Evolutionary conservation across 2,888 invertebrate genomes (phyloP).

Genomic region (Callinectes sapidus): DNA sequence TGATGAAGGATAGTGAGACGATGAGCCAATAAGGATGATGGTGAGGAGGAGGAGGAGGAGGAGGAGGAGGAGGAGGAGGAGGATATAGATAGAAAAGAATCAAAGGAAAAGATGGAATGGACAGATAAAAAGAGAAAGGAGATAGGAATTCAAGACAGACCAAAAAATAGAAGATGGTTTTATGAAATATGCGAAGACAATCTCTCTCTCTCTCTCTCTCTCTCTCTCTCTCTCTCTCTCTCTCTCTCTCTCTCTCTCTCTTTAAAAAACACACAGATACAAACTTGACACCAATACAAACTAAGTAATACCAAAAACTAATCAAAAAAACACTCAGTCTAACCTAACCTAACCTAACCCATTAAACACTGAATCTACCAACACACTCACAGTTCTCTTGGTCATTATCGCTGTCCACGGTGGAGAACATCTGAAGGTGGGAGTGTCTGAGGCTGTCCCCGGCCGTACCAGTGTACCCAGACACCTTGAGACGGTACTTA

Average conservation of each 20-base stretch:
- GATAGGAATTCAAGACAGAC: background rate
- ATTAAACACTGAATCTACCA: no score
- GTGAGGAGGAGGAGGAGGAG: background rate
- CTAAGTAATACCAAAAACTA: no score
- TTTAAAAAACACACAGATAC: no score
- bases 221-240: slow-evolving; percentile 38
- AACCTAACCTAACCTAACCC: no score
- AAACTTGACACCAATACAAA: no score
- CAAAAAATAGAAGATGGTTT: background rate
- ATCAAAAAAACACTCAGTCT: no score
- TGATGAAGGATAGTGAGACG: background rate
- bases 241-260: background rate
- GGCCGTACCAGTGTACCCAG: slow-evolving; percentile 71
- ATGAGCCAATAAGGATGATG: background rate
- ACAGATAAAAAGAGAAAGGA: background rate
- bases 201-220: slow-evolving; percentile 39
- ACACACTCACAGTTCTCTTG: slow-evolving; percentile 71
- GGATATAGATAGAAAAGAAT: background rate
- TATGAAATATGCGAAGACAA: background rate
- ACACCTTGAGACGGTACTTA: slow-evolving; percentile 67
- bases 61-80: background rate
- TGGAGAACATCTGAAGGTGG: slow-evolving; percentile 72
- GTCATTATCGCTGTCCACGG: slow-evolving; percentile 72
- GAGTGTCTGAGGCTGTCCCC: slow-evolving; percentile 72
- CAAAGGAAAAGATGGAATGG: background rate